Evolutionary conservation across 2,797 vertebrate genomes (phyloP).

Genomic region (Lutjanus campechanus): DNA sequence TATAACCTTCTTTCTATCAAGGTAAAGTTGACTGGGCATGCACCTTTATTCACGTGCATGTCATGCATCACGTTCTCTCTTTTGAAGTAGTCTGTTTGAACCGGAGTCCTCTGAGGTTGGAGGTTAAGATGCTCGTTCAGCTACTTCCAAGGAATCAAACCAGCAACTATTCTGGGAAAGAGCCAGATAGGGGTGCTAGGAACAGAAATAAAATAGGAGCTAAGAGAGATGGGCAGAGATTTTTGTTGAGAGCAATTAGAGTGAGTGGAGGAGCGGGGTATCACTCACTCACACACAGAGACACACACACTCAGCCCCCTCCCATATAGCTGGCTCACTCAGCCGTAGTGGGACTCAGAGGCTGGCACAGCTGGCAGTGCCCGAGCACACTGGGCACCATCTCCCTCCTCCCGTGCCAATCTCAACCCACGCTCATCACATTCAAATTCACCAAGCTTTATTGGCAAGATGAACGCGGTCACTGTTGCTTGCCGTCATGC

Average conservation of each 20-base stretch:
- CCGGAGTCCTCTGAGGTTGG: background rate
- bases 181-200: background rate
- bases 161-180: slow-evolving; percentile 24
- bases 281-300: slow-evolving; percentile 27
- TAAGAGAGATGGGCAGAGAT: slow-evolving; percentile 52
- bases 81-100: background rate
- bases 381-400: slow-evolving; percentile 71
- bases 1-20: slow-evolving; percentile 14
- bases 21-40: slow-evolving; percentile 15
- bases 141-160: slow-evolving; percentile 32
- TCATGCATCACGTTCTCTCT: background rate
- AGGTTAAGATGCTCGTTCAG: slow-evolving; percentile 19
- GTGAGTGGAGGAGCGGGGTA: slow-evolving; percentile 41
- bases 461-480: slow-evolving; percentile 66
- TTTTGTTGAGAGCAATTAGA: slow-evolving; percentile 59
- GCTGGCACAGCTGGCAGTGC: slow-evolving; percentile 78
- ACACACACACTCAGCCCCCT: slow-evolving; percentile 10
- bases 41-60: slow-evolving; percentile 1
- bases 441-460: slow-evolving; percentile 80
- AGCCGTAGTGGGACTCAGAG: slow-evolving; percentile 62
- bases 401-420: slow-evolving; percentile 69
- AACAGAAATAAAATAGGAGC: slow-evolving; percentile 21
- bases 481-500: slow-evolving; percentile 60
- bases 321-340: slow-evolving; percentile 54
- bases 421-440: slow-evolving; percentile 73